Conservation (phyloP, 2,797 vertebrate genomes). For the Otolemur crassicaudatus region DNA sequence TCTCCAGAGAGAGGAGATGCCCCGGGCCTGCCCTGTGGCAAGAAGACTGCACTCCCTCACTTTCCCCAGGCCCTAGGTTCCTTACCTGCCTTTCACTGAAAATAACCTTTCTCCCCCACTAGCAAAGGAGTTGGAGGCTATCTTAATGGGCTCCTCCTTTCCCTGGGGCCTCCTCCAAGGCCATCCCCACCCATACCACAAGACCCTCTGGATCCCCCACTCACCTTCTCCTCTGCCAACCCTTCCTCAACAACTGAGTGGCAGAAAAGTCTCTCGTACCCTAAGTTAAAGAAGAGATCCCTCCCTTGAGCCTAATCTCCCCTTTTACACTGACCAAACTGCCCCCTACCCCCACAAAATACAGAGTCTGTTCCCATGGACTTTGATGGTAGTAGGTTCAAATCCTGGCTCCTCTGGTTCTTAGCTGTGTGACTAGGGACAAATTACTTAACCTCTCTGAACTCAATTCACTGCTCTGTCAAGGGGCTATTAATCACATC, state of each 20-base stretch:
- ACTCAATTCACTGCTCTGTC: background rate
- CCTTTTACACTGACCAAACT: background rate
- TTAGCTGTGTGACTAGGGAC: background rate
- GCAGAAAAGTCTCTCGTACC: background rate
- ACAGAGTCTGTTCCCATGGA: too few relatives aligned
- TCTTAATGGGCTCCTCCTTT: background rate
- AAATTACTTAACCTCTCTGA: constrained; percentile 33
- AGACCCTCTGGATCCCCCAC: background rate
- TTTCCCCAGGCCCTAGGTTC: background rate
- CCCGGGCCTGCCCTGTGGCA: background rate
- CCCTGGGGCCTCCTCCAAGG: background rate
- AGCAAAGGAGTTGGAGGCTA: too few relatives aligned
- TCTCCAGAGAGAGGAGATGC: background rate
- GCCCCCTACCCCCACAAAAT: background rate
- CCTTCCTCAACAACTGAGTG: background rate
- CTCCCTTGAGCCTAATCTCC: background rate
- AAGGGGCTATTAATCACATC: background rate
- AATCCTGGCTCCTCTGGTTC: background rate
- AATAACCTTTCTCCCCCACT: background rate
- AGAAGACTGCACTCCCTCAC: background rate
- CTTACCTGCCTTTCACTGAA: background rate
- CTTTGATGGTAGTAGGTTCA: background rate
- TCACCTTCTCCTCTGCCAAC: background rate
- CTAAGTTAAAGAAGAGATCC: background rate
- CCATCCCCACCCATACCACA: background rate